A percentile compares a stretch with the other conserved stretches of the same genome.
phyloP scores from a whole-genome alignment of 2,113 vertebrate species.

The Ellobius talpinus region DNA sequence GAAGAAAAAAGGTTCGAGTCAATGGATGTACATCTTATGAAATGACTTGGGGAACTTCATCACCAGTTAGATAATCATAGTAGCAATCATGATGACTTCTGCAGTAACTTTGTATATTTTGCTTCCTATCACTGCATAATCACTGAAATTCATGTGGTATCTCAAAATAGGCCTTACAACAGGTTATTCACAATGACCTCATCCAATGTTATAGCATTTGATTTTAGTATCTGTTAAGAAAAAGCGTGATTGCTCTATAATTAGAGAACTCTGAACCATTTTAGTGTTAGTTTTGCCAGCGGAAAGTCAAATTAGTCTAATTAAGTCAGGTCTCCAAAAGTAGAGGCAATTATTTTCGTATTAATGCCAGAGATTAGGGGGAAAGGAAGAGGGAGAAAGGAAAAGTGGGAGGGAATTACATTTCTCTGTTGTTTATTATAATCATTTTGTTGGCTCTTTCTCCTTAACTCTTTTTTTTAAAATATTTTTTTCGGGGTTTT shows the following conservation, averaged over 20 bases:
- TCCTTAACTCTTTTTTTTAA: not conserved
- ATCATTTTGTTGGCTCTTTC: constrained; percentile 29
- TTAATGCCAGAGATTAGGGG: constrained; percentile 6
- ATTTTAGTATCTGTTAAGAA: constrained; percentile 78
- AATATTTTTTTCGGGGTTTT: not conserved
- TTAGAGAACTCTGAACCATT: constrained; percentile 78
- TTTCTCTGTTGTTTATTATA: not conserved
- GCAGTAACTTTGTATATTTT: constrained; percentile 52
- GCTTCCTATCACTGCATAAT: constrained; percentile 64
- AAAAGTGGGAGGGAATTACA: not conserved
- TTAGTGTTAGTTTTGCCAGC: constrained; percentile 75
- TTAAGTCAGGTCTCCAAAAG: constrained; percentile 76
- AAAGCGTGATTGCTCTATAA: constrained; percentile 77
- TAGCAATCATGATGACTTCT: constrained; percentile 32
- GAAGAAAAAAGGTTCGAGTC: constrained; percentile 25
- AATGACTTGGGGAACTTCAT: constrained; percentile 36
- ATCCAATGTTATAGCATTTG: constrained; percentile 77
- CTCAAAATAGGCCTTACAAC: constrained; percentile 76
- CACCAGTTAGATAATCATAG: constrained; percentile 51
- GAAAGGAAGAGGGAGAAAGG: not conserved
- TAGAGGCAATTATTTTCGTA: constrained; percentile 78
- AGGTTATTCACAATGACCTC: constrained; percentile 75
- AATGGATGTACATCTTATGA: not conserved
- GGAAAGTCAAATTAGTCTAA: constrained; percentile 78
- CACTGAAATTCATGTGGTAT: constrained; percentile 71